Conservation (phyloP, 2,888 invertebrate genomes). For the Volucella zonaria region DNA sequence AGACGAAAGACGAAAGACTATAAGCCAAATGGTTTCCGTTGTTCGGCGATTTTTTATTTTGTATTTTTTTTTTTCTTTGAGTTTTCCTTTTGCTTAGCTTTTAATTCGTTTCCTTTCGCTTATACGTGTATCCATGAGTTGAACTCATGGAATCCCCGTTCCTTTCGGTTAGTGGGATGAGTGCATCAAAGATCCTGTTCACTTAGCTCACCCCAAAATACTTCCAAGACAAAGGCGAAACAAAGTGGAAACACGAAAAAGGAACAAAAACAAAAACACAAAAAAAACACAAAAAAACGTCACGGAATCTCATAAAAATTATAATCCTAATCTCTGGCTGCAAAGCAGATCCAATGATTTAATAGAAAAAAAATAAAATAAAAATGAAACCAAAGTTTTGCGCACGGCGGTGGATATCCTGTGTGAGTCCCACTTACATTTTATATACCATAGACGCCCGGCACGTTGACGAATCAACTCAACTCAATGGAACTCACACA, state of each 20-base stretch:
- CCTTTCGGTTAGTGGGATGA: background rate
- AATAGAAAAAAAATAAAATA: constrained; percentile 16
- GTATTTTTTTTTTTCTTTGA: constrained; percentile 13
- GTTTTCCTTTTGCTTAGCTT: constrained; percentile 40
- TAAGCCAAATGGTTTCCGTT: constrained; percentile 64
- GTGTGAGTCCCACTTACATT: constrained; percentile 20
- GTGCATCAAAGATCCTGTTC: too few species aligned
- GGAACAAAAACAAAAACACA: constrained; percentile 11
- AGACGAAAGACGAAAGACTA: constrained; percentile 41
- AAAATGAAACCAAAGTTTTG: constrained; percentile 3
- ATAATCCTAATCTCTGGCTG: constrained; percentile 50
- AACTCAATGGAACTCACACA: background rate
- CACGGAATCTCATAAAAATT: constrained; percentile 63
- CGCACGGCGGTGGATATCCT: too few species aligned
- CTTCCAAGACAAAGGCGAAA: constrained; percentile 1
- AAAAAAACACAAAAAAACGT: constrained; percentile 18
- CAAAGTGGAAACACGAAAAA: constrained; percentile 10
- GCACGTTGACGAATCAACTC: constrained; percentile 3
- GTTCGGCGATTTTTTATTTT: too few species aligned
- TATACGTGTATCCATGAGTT: constrained; percentile 21
- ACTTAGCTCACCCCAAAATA: background rate
- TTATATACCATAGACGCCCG: constrained; percentile 12
- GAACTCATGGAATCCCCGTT: constrained; percentile 12
- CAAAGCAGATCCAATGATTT: constrained; percentile 36
- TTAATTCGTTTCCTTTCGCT: constrained; percentile 61